phyloP scores from a whole-genome alignment of 2,888 invertebrate genomes.

The Busseola fusca region DNA sequence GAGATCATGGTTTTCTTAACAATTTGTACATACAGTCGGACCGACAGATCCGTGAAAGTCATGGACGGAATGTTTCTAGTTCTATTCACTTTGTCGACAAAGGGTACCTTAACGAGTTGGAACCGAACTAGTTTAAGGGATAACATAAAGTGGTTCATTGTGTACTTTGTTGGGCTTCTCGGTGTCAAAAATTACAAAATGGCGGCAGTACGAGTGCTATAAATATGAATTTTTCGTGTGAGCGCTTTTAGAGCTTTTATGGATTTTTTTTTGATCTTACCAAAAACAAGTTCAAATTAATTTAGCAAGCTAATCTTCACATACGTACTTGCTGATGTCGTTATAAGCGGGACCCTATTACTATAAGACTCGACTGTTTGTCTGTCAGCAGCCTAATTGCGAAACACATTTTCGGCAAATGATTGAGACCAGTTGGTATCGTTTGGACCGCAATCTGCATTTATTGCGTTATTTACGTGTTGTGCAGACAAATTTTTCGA shows the following conservation, averaged over 20 bases:
- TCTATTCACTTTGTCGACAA: slow-evolving; percentile 34
- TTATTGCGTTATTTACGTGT: no score
- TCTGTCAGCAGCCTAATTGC: no score
- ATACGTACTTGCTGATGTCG: neutral
- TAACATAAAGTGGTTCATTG: slow-evolving; percentile 6
- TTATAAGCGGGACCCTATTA: no score
- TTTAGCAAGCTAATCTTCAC: neutral
- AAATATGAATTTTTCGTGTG: neutral
- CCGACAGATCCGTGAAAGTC: slow-evolving; percentile 42
- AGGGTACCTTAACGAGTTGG: slow-evolving; percentile 5
- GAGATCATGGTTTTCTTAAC: slow-evolving; percentile 50
- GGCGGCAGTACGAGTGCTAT: neutral
- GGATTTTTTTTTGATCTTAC: no score
- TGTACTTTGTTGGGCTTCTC: neutral
- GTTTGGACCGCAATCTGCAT: no score
- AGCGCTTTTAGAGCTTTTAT: neutral
- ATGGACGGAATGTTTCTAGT: slow-evolving; percentile 4
- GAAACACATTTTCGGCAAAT: no score
- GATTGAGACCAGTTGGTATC: no score
- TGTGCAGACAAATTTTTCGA: no score
- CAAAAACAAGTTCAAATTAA: neutral
- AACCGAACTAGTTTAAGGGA: slow-evolving; percentile 25
- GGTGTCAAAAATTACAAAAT: neutral
- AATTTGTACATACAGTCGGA: slow-evolving; percentile 31
- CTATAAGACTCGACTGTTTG: no score